Percentiles rank a stretch among this genome's conserved stretches.
Conservation (phyloP, 1,140 invertebrate species). For the Ceratitis capitata region DNA sequence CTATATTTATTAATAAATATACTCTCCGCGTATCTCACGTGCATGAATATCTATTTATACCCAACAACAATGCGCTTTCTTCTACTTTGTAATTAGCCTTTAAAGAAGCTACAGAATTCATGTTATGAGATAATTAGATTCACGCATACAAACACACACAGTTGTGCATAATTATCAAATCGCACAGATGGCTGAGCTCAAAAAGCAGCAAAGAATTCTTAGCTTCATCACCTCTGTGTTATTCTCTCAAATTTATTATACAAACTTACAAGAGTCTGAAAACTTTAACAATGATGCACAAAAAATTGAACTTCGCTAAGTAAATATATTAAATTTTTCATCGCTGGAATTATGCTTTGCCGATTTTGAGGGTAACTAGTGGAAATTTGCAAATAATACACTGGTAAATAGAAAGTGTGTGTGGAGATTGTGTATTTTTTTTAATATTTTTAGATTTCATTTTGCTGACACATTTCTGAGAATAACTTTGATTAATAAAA, state of each 20-base stretch:
- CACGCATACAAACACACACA: background rate
- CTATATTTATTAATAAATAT: no score
- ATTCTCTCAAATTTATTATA: background rate
- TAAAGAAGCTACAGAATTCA: background rate
- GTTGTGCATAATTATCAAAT: background rate
- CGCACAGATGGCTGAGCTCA: background rate
- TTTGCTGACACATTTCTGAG: no score
- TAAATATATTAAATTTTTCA: background rate
- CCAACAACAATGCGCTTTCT: background rate
- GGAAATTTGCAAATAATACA: background rate
- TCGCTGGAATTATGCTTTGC: background rate
- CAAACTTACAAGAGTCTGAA: background rate
- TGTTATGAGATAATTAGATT: conserved; percentile 17
- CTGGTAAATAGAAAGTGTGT: background rate
- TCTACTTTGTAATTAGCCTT: background rate
- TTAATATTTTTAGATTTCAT: no score
- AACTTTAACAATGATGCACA: background rate
- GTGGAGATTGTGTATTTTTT: background rate
- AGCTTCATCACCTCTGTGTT: background rate
- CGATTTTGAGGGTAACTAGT: background rate
- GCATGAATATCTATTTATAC: background rate
- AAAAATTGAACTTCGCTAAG: background rate
- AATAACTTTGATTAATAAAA: no score
- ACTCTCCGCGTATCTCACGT: background rate
- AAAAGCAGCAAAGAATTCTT: background rate